These are phyloP conservation scores for Rhyacophila evoluta DNA, from an alignment of 2,888 invertebrate genomes.

Conservation along the genomic window DNA sequence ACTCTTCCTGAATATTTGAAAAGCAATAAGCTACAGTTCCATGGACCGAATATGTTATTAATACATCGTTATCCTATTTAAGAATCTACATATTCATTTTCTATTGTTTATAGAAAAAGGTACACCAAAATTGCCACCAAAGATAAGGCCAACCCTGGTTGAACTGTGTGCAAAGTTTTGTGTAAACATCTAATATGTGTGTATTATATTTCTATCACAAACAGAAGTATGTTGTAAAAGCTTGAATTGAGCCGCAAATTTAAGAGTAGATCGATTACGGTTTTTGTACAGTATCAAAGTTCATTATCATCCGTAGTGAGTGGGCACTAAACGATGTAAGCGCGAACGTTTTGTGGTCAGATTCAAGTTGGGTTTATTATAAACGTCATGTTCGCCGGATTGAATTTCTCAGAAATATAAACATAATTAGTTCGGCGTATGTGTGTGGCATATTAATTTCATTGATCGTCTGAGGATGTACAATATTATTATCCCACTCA, in stretches of 20 bases:
- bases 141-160: no score
- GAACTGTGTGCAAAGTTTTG: no score
- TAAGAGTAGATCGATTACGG: neutral
- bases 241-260: neutral
- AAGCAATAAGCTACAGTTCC: no score
- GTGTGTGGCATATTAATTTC: slow-evolving; percentile 24
- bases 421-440: neutral
- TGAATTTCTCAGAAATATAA: neutral
- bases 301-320: neutral
- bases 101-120: no score
- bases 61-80: no score
- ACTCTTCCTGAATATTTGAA: no score
- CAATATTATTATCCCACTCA: neutral
- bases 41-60: no score
- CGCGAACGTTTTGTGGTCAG: neutral
- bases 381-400: neutral
- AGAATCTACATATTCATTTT: no score
- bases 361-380: neutral
- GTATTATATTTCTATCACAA: no score
- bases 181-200: no score
- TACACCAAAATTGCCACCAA: no score
- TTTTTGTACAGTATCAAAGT: neutral
- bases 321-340: neutral
- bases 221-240: no score
- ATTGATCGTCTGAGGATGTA: neutral